Conservation (phyloP, 35 echinoderm and acorn worm species). For the Apostichopus parvimensis region DNA sequence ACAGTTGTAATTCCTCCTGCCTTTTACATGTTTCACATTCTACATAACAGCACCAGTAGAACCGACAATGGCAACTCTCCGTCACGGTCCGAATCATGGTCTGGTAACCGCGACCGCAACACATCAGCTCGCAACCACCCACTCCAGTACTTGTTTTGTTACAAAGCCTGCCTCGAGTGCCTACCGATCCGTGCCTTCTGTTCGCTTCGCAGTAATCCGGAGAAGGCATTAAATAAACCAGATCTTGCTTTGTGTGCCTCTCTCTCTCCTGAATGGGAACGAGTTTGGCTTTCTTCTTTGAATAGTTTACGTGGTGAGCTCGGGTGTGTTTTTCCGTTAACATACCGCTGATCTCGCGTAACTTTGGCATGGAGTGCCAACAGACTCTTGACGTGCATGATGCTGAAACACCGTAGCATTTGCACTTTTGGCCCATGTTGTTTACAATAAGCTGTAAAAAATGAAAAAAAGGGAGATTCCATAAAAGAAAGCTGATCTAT, state of each 20-base stretch:
- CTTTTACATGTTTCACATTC: conserved; percentile 87
- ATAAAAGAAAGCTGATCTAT: neutral
- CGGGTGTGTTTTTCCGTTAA: conserved; percentile 62
- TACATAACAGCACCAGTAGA: conserved; percentile 96
- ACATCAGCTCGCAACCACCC: conserved; percentile 78
- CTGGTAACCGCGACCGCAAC: conserved; percentile 96
- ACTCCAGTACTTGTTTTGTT: conserved; percentile 84
- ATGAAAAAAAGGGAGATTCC: conserved; percentile 10
- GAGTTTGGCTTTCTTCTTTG: conserved; percentile 62
- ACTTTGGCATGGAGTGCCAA: conserved; percentile 96
- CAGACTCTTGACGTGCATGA: conserved; percentile 95
- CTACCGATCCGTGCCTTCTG: conserved; percentile 74
- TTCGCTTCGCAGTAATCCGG: conserved; percentile 84
- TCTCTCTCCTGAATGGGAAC: conserved; percentile 73
- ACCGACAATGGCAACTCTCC: conserved; percentile 89
- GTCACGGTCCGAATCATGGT: conserved; percentile 81
- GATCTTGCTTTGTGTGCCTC: conserved; percentile 63
- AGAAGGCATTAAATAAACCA: conserved; percentile 77
- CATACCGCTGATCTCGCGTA: conserved; percentile 52
- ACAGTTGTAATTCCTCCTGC: conserved; percentile 79
- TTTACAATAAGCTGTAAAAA: conserved; percentile 71
- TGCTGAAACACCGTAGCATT: conserved; percentile 94
- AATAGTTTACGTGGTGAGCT: conserved; percentile 69
- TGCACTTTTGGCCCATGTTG: conserved; percentile 90
- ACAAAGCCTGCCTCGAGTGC: conserved; percentile 90